Percentiles rank a stretch among this genome's conserved stretches.
Evolutionary conservation across 2,113 vertebrate genomes (phyloP).

Genomic region (Psophia crepitans): DNA sequence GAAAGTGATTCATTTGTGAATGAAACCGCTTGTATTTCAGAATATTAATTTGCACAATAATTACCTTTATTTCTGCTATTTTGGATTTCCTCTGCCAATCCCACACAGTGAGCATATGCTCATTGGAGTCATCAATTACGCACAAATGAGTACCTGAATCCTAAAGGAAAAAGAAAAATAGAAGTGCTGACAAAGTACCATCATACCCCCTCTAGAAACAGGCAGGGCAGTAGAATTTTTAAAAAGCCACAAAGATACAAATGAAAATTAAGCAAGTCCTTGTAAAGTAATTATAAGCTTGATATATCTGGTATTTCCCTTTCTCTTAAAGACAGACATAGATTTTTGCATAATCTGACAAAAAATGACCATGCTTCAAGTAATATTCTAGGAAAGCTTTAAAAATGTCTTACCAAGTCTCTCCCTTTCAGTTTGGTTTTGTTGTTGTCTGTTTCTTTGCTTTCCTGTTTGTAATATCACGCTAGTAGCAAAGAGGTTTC

Average conservation of each 20-base stretch:
- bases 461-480: background rate
- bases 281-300: background rate
- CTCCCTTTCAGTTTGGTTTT: background rate
- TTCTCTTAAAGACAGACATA: background rate
- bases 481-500: background rate
- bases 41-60: background rate
- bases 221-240: background rate
- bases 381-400: background rate
- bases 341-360: background rate
- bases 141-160: constrained; percentile 93
- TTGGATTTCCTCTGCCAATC: constrained; percentile 95
- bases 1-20: no score
- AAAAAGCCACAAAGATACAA: background rate
- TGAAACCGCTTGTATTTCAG: background rate
- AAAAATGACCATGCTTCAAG: background rate
- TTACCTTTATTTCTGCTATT: constrained; percentile 96
- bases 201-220: background rate
- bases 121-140: constrained; percentile 95
- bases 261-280: background rate
- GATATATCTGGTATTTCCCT: background rate
- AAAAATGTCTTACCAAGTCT: background rate
- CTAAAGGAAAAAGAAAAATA: constrained; percentile 64
- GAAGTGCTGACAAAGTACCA: background rate
- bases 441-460: background rate
- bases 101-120: constrained; percentile 98